Percentiles rank a stretch among this genome's conserved stretches.
phyloP scores from a whole-genome alignment of 2,113 vertebrate species.

The Hystrix cristata region DNA sequence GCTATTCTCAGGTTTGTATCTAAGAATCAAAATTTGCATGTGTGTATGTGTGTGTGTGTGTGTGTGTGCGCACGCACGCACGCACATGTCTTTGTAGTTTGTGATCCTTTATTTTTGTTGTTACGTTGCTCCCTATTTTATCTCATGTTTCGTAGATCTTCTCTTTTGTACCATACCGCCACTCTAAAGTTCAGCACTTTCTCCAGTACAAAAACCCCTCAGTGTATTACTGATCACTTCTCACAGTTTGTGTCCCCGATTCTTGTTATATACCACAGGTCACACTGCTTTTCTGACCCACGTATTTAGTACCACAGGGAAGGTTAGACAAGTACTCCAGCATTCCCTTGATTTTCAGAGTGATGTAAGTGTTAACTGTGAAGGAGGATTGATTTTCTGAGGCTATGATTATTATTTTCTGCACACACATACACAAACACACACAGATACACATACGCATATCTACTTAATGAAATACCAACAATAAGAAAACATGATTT shows the following conservation, averaged over 20 bases:
- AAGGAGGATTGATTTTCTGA: not conserved
- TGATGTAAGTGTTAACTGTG: not conserved
- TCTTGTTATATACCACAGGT: not conserved
- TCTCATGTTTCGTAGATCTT: not conserved
- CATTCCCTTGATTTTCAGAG: not conserved
- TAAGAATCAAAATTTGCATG: not conserved
- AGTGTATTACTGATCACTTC: not conserved
- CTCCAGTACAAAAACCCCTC: not conserved
- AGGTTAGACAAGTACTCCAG: not conserved
- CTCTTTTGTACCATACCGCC: not conserved
- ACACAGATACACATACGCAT: not conserved
- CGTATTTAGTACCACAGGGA: not conserved
- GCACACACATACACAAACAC: not conserved
- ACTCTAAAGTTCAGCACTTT: not conserved
- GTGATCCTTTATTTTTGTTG: not conserved
- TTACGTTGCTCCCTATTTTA: not conserved
- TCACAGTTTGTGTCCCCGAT: not conserved
- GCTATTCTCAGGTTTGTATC: not conserved
- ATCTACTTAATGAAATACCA: not conserved
- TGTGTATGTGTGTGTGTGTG: not conserved
- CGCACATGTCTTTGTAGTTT: not conserved
- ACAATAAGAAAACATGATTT: not conserved
- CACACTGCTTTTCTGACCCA: not conserved
- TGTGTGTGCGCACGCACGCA: not conserved
- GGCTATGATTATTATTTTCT: not conserved